A percentile compares a stretch with the other conserved stretches of the same genome.
Evolutionary conservation across 1,140 invertebrate species (phyloP).

Genomic region (Heliconius nattereri): DNA sequence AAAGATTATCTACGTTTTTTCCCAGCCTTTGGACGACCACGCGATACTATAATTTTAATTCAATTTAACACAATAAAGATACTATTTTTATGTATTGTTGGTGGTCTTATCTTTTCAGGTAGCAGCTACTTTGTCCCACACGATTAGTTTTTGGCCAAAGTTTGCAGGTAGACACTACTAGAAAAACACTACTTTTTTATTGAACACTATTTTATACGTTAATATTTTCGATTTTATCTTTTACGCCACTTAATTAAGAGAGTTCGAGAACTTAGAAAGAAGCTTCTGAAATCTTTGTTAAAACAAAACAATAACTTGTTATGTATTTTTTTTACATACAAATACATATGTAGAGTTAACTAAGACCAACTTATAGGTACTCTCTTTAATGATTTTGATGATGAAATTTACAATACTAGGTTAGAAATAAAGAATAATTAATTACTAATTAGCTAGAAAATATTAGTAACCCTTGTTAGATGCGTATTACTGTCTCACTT

Average conservation of each 20-base stretch:
- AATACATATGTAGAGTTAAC: too few relatives aligned
- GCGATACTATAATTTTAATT: slow-evolving; percentile 56
- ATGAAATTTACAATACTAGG: background rate
- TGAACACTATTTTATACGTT: background rate
- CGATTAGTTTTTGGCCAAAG: slow-evolving; percentile 23
- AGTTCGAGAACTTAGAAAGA: too few relatives aligned
- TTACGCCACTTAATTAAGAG: too few relatives aligned
- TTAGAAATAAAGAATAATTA: background rate
- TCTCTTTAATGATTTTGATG: too few relatives aligned
- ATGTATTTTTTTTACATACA: too few relatives aligned
- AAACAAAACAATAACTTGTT: too few relatives aligned
- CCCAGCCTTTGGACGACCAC: slow-evolving; percentile 20
- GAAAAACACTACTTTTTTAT: background rate
- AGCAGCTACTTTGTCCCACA: slow-evolving; percentile 25
- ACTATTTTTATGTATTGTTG: slow-evolving; percentile 63
- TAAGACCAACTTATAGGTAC: too few relatives aligned
- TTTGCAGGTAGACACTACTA: slow-evolving; percentile 25
- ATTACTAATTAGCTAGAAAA: background rate
- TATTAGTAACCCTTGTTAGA: background rate
- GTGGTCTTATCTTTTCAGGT: slow-evolving; percentile 54
- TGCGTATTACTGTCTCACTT: background rate
- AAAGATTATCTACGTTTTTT: slow-evolving; percentile 33
- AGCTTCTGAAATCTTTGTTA: too few relatives aligned
- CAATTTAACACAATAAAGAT: slow-evolving; percentile 67
- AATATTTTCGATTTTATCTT: too few relatives aligned